Conservation (phyloP, 1,140 invertebrate genomes). For the Drosophila sp. region DNA sequence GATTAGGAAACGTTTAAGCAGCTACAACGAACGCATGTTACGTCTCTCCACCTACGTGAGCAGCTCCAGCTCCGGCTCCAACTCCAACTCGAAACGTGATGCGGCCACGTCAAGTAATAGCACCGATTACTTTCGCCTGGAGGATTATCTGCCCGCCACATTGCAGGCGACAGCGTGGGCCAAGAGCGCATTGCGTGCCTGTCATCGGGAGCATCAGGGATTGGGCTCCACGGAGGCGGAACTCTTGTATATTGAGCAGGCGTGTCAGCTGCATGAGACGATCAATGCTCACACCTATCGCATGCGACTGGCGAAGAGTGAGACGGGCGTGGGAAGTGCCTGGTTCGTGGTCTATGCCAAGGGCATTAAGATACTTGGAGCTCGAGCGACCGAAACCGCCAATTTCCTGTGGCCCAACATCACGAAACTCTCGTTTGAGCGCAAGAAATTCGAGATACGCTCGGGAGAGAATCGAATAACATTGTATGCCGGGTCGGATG, state of each 20-base stretch:
- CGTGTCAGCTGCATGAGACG: slow-evolving; percentile 93
- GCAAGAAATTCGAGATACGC: slow-evolving; percentile 98
- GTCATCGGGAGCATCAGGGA: slow-evolving; percentile 90
- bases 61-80: slow-evolving; percentile 48
- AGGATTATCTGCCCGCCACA: slow-evolving; percentile 89
- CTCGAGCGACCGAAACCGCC: slow-evolving; percentile 84
- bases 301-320: slow-evolving; percentile 93
- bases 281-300: slow-evolving; percentile 96
- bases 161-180: slow-evolving; percentile 87
- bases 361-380: slow-evolving; percentile 92
- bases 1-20: slow-evolving; percentile 72
- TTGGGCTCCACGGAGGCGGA: slow-evolving; percentile 91
- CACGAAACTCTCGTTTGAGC: slow-evolving; percentile 96
- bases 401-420: slow-evolving; percentile 97
- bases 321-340: slow-evolving; percentile 89
- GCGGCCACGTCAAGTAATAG: slow-evolving; percentile 1
- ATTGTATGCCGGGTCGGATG: slow-evolving; percentile 95
- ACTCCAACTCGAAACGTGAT: too few species aligned
- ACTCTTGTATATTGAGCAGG: slow-evolving; percentile 94
- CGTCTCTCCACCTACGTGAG: slow-evolving; percentile 75
- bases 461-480: slow-evolving; percentile 94
- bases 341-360: slow-evolving; percentile 93
- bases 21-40: slow-evolving; percentile 75
- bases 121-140: slow-evolving; percentile 91
- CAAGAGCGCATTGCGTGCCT: slow-evolving; percentile 86